phyloP scores from a whole-genome alignment of 53 echinoderm and acorn worm genomes.

The Henricia sp. region DNA sequence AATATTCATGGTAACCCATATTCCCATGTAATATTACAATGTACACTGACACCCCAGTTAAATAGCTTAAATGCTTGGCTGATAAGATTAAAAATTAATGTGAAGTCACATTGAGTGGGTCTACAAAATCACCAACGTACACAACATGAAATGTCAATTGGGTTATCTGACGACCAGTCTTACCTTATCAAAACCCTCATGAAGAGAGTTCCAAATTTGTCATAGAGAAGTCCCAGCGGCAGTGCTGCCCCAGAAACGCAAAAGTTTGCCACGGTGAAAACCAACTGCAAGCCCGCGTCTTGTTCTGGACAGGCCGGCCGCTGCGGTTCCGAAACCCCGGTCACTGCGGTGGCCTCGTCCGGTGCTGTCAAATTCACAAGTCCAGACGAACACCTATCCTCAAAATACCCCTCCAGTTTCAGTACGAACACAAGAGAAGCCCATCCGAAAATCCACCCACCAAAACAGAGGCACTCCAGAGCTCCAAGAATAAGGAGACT shows the following conservation, averaged over 20 bases:
- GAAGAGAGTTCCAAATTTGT: constrained; percentile 61
- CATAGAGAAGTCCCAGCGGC: constrained; percentile 64
- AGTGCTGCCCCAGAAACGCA: constrained; percentile 44
- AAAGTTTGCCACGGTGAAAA: constrained; percentile 62
- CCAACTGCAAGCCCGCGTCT: constrained; percentile 64
- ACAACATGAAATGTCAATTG: too few relatives aligned
- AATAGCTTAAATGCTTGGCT: too few relatives aligned
- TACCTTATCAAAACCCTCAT: constrained; percentile 60
- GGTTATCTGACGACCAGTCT: too few relatives aligned
- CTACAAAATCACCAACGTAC: too few relatives aligned
- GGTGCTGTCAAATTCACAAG: neutral
- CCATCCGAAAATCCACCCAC: constrained; percentile 90
- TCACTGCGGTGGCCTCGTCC: neutral
- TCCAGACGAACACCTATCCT: constrained; percentile 55
- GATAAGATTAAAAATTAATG: too few relatives aligned
- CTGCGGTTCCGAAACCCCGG: neutral
- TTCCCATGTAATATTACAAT: too few relatives aligned
- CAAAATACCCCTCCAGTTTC: constrained; percentile 74
- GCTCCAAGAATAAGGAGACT: constrained; percentile 67
- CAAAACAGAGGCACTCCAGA: constrained; percentile 77
- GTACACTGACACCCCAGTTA: neutral
- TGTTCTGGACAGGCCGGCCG: constrained; percentile 45
- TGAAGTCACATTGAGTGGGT: too few relatives aligned
- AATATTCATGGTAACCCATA: too few relatives aligned
- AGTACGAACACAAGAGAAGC: constrained; percentile 80